These are phyloP conservation scores for Paracanthobrama guichenoti DNA, from an alignment of 2,113 vertebrate species.

Conservation along the genomic window DNA sequence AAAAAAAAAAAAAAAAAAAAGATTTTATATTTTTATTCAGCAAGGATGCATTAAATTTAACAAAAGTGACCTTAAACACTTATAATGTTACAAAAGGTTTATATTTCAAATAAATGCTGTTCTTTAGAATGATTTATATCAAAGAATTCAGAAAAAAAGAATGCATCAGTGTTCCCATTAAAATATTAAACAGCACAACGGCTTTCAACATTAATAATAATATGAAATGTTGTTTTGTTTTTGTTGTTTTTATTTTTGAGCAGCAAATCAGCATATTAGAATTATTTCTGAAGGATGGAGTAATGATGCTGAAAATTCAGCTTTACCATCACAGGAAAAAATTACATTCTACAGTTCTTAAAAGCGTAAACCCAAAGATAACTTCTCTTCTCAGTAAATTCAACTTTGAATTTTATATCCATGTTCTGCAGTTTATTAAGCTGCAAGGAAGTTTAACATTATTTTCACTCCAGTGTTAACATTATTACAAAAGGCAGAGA, in stretches of 20 bases:
- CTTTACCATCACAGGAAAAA: background rate
- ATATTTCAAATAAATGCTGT: background rate
- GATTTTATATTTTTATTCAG: background rate
- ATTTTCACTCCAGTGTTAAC: background rate
- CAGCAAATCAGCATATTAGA: background rate
- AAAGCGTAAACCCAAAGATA: no score
- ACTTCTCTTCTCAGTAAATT: no score
- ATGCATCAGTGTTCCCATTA: no score
- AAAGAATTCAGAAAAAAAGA: no score
- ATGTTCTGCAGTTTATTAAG: background rate
- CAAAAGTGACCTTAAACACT: background rate
- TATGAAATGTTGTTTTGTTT: background rate
- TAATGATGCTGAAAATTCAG: background rate
- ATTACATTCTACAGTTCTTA: no score
- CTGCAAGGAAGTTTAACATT: background rate
- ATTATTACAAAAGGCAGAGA: background rate
- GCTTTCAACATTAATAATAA: background rate
- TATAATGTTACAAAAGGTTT: background rate
- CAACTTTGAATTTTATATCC: background rate
- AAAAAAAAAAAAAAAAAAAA: no score
- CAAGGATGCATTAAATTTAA: background rate
- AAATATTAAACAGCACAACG: background rate
- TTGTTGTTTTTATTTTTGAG: background rate
- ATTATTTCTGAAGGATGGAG: background rate
- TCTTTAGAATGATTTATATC: no score